A percentile compares a stretch with the other conserved stretches of the same genome.
Evolutionary conservation across 2,888 invertebrate species (phyloP).

Genomic region (Masnerella sp.): DNA sequence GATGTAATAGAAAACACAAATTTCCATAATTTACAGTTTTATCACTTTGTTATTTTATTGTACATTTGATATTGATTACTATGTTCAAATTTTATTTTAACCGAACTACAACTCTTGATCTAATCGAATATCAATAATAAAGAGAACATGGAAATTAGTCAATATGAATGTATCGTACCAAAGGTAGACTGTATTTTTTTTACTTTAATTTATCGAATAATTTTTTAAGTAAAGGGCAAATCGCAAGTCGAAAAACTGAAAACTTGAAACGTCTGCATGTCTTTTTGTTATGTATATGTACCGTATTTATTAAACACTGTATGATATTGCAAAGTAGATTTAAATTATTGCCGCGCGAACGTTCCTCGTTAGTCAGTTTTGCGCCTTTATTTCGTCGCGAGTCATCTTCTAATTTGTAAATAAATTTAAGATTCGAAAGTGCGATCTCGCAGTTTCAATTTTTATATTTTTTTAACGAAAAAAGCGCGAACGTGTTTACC

Average conservation of each 20-base stretch:
- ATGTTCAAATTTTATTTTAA: too few species aligned
- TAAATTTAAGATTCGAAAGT: constrained; percentile 37
- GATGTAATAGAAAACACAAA: too few species aligned
- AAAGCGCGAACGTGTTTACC: constrained; percentile 33
- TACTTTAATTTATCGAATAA: too few species aligned
- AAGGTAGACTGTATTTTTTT: constrained; percentile 45
- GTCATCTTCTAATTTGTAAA: constrained; percentile 38
- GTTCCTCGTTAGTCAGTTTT: constrained; percentile 55
- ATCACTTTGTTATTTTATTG: not conserved
- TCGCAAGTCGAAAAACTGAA: too few species aligned
- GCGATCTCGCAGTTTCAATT: too few species aligned
- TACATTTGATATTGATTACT: too few species aligned
- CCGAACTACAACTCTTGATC: not conserved
- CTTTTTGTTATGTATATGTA: not conserved
- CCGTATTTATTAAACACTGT: constrained; percentile 39
- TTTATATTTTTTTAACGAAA: constrained; percentile 34
- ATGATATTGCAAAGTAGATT: constrained; percentile 25
- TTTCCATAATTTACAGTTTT: not conserved
- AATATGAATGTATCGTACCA: constrained; percentile 45
- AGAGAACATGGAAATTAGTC: constrained; percentile 47
- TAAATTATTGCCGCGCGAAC: constrained; percentile 49
- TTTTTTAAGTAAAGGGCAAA: too few species aligned
- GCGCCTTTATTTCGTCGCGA: constrained; percentile 24
- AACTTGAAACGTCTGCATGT: not conserved
- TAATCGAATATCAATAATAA: too few species aligned